Evolutionary conservation across 2,113 vertebrate species (phyloP).

Genomic region (Myiagra hebetior): DNA sequence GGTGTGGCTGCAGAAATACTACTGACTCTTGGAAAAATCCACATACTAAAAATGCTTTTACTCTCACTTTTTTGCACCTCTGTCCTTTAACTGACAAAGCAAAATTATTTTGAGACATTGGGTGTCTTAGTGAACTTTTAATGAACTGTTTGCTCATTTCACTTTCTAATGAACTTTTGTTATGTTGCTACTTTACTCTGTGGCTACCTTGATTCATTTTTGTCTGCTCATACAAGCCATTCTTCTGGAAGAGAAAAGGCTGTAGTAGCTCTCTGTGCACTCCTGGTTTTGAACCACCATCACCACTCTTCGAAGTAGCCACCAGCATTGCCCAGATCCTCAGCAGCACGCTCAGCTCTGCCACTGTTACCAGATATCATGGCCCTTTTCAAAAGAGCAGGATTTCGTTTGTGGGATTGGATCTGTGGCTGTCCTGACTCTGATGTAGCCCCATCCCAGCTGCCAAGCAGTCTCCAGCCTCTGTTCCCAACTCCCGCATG

Average conservation of each 20-base stretch:
- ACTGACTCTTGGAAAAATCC: background rate
- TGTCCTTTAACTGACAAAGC: background rate
- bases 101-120: background rate
- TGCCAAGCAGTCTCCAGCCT: background rate
- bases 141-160: background rate
- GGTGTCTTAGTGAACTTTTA: background rate
- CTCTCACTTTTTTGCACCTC: background rate
- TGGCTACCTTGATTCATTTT: background rate
- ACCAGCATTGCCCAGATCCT: background rate
- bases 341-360: background rate
- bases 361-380: background rate
- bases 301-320: background rate
- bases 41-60: background rate
- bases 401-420: background rate
- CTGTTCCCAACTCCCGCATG: background rate
- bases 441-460: background rate
- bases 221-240: background rate
- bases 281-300: background rate
- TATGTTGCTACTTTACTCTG: background rate
- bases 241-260: background rate
- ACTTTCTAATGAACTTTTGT: background rate
- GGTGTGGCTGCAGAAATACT: background rate
- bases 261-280: fast-evolving
- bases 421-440: background rate
- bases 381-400: background rate